phyloP scores from a whole-genome alignment of 2,113 vertebrate species.

The Chauna torquata region DNA sequence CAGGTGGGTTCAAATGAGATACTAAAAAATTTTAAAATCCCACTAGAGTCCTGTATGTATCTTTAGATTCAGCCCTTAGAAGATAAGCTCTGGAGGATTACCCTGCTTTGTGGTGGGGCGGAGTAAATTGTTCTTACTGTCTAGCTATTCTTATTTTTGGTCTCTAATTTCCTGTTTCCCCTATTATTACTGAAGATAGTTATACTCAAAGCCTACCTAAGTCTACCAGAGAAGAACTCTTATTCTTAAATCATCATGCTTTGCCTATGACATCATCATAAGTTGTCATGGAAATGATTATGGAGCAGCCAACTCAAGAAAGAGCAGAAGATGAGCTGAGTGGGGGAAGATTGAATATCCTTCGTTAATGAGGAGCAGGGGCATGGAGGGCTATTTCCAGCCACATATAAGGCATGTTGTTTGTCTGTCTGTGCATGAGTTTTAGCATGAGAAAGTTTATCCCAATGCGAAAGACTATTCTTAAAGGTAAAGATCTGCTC shows the following conservation, averaged over 20 bases:
- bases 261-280: slow-evolving; percentile 11
- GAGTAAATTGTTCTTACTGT: background rate
- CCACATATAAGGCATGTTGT: slow-evolving; percentile 15
- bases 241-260: background rate
- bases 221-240: background rate
- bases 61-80: background rate
- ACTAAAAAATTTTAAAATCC: background rate
- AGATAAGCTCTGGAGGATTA: slow-evolving; percentile 7
- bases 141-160: background rate
- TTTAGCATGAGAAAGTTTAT: slow-evolving; percentile 55
- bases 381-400: background rate
- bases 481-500: slow-evolving; percentile 53
- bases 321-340: background rate
- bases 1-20: background rate
- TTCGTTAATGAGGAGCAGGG: background rate
- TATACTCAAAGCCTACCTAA: background rate
- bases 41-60: background rate
- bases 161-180: slow-evolving; percentile 21
- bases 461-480: slow-evolving; percentile 29
- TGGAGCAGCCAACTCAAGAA: background rate
- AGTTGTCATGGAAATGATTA: slow-evolving; percentile 25
- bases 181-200: slow-evolving; percentile 3
- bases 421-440: background rate
- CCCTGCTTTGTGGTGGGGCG: background rate
- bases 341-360: background rate